Evolutionary conservation across 2,113 vertebrate species (phyloP).

Genomic region (Catagonus wagneri): DNA sequence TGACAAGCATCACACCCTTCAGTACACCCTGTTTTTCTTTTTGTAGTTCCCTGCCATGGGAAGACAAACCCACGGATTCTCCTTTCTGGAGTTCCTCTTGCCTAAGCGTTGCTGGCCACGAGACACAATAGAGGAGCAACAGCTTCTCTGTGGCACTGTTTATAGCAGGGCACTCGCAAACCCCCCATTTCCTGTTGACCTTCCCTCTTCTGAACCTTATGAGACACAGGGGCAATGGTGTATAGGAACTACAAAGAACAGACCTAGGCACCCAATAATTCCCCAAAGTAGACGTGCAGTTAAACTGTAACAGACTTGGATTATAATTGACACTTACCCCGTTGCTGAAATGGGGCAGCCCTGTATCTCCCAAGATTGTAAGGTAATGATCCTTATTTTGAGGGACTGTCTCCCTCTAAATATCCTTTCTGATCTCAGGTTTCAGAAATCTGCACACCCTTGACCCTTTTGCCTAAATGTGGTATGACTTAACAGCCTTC

Average conservation of each 20-base stretch:
- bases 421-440: not conserved
- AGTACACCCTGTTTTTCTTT: not conserved
- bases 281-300: not conserved
- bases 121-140: not conserved
- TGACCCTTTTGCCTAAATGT: not conserved
- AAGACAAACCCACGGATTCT: not conserved
- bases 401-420: not conserved
- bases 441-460: slow-evolving; percentile 16
- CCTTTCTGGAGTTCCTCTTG: not conserved
- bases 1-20: not conserved
- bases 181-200: not conserved
- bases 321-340: not conserved
- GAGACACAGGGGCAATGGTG: not conserved
- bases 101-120: not conserved
- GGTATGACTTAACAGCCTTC: not conserved
- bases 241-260: not conserved
- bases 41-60: not conserved
- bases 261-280: not conserved
- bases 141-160: not conserved
- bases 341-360: not conserved
- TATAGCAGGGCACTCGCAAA: not conserved
- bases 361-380: not conserved
- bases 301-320: not conserved
- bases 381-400: not conserved
- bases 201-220: not conserved